Percentiles rank a stretch among this genome's conserved stretches.
Evolutionary conservation across 2,888 invertebrate genomes (phyloP).

Genomic region (Scaptomyza caliginosa): DNA sequence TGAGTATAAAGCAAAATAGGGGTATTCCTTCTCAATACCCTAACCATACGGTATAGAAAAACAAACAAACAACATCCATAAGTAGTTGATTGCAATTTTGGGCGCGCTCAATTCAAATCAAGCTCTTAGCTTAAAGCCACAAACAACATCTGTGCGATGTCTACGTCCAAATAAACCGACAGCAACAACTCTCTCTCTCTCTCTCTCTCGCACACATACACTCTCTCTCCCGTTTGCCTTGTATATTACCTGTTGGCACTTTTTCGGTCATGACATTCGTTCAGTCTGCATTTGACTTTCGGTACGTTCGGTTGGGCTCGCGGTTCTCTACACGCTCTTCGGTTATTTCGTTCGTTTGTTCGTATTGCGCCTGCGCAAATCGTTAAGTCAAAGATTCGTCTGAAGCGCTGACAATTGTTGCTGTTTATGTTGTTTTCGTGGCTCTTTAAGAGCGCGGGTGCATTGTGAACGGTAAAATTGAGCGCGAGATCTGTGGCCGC

Average conservation of each 20-base stretch:
- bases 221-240: slow-evolving; percentile 3
- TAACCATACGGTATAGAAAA: slow-evolving; percentile 33
- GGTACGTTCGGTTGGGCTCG: slow-evolving; percentile 63
- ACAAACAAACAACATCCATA: slow-evolving; percentile 69
- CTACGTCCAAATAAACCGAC: slow-evolving; percentile 4
- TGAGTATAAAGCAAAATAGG: no score
- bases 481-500: slow-evolving; percentile 26
- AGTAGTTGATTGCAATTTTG: slow-evolving; percentile 49
- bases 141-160: slow-evolving; percentile 38
- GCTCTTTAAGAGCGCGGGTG: slow-evolving; percentile 29
- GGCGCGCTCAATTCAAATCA: slow-evolving; percentile 54
- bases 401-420: slow-evolving; percentile 33
- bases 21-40: neutral
- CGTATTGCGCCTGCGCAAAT: slow-evolving; percentile 27
- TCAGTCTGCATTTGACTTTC: slow-evolving; percentile 79
- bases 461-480: slow-evolving; percentile 53
- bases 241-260: slow-evolving; percentile 45
- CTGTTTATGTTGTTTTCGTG: slow-evolving; percentile 12
- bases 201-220: slow-evolving; percentile 9
- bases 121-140: slow-evolving; percentile 7
- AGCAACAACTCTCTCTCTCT: slow-evolving; percentile 10
- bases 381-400: slow-evolving; percentile 46
- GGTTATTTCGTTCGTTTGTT: slow-evolving; percentile 12
- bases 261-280: slow-evolving; percentile 81
- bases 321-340: slow-evolving; percentile 29